phyloP scores from a whole-genome alignment of 2,797 vertebrate genomes.

The Spatula versicolor region DNA sequence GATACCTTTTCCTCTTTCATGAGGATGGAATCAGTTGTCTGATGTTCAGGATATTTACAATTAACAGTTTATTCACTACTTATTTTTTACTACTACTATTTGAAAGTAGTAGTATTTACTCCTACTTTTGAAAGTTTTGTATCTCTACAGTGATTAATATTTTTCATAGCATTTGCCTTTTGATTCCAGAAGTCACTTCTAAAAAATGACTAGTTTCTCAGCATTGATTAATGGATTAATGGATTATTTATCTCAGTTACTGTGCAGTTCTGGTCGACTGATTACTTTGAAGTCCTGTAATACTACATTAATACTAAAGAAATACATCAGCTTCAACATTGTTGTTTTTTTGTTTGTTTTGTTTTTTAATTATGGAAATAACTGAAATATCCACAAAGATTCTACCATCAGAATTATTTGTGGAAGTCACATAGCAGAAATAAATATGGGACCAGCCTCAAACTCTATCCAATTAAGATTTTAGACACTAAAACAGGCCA shows the following conservation, averaged over 20 bases:
- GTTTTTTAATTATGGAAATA: neutral
- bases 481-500: neutral
- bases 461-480: neutral
- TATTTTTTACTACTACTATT: too few species aligned
- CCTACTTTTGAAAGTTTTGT: neutral
- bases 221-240: neutral
- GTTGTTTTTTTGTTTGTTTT: too few species aligned
- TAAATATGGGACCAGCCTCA: neutral
- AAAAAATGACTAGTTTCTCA: neutral
- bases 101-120: neutral
- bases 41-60: neutral
- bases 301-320: neutral
- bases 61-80: neutral
- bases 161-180: neutral
- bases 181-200: neutral
- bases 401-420: neutral
- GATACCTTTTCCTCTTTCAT: neutral
- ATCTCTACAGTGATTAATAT: neutral
- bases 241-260: neutral
- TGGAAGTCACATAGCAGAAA: neutral
- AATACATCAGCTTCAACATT: neutral
- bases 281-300: neutral
- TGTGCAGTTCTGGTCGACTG: neutral
- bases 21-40: neutral
- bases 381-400: neutral